Evolutionary conservation across 2,888 invertebrate genomes (phyloP), one percentile per base, ranked within the genome.

Genomic region (Zaprionus obscuricornis): DNA sequence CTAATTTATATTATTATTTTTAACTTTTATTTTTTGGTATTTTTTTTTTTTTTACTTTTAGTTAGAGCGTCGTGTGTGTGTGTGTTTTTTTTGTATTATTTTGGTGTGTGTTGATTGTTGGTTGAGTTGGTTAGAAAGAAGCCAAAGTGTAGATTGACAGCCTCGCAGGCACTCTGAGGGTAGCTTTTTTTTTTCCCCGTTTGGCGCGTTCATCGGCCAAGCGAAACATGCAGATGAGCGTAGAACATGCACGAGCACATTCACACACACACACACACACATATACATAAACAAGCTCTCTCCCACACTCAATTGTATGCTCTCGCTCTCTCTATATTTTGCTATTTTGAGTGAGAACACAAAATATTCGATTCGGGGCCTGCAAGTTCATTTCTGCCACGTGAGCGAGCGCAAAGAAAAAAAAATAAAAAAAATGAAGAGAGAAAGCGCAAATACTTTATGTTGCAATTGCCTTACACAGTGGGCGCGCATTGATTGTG

Each of bases 71-170:
- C 40, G 13, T 36, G 31, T 31, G 33, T 18, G 51, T 47, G 26
- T 20, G 45, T 36, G 22, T 56, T 47, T 59, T 57, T 56, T n/a
- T n/a, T n/a, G n/a, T n/a, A n/a, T n/a, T n/a, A n/a, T n/a, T n/a
- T n/a, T n/a, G n/a, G 58, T 72, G 73, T 81, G 66, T 75, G 68
- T 77, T 74, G 73, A 33, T 69, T 57, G 68, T 47, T 46, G 47
- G 47, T 58, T 55, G 55, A 82, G 85, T 83, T 88, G 88, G 86
- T 87, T 89, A 87, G 90, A 86, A 89, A 88, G 90, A 90, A 89
- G 90, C 90, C 90, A 89, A 90, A 89, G 89, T 89, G 88, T 89
- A 88, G 89, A 90, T 90, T 89, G 90, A 89, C 86, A 86, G 85
- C 74, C 70, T 77, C 70, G 74, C 66, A 73, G n/a, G 75, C 76